Evolutionary conservation across 1,140 invertebrate genomes (phyloP).

Genomic region (Drosophila burlai): DNA sequence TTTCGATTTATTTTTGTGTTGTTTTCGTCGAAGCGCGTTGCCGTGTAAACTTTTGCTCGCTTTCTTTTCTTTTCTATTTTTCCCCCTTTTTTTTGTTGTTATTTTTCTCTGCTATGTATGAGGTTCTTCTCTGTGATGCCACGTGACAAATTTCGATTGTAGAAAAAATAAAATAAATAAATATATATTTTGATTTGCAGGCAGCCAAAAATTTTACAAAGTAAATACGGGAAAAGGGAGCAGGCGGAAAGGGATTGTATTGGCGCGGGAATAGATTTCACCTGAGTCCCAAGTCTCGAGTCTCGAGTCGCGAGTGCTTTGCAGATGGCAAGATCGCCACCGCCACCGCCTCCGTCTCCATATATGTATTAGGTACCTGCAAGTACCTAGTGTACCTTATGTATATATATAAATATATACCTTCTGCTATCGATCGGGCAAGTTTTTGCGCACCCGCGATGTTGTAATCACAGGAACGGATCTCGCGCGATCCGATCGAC

Average conservation of each 20-base stretch:
- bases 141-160: constrained; percentile 54
- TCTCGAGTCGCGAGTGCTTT: constrained; percentile 16
- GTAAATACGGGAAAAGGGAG: constrained; percentile 20
- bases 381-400: constrained; percentile 17
- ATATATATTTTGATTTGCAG: constrained; percentile 45
- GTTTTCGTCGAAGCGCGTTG: constrained; percentile 37
- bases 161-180: constrained; percentile 8
- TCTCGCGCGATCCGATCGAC: constrained; percentile 37
- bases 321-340: constrained; percentile 29
- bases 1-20: constrained; percentile 52
- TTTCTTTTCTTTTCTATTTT: constrained; percentile 11
- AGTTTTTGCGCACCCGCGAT: constrained; percentile 30
- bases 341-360: constrained; percentile 9
- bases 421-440: constrained; percentile 41
- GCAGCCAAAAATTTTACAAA: constrained; percentile 50
- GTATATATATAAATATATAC: constrained; percentile 25
- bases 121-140: constrained; percentile 25
- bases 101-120: neutral
- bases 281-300: constrained; percentile 37
- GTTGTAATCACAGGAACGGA: constrained; percentile 38
- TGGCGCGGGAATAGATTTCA: constrained; percentile 33
- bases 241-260: neutral
- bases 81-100: neutral
- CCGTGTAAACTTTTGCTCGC: constrained; percentile 44
- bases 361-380: constrained; percentile 5